Evolutionary conservation across 2,113 vertebrate species (phyloP), one percentile per base, ranked within the genome.

Genomic region (Gymnogyps californianus): DNA sequence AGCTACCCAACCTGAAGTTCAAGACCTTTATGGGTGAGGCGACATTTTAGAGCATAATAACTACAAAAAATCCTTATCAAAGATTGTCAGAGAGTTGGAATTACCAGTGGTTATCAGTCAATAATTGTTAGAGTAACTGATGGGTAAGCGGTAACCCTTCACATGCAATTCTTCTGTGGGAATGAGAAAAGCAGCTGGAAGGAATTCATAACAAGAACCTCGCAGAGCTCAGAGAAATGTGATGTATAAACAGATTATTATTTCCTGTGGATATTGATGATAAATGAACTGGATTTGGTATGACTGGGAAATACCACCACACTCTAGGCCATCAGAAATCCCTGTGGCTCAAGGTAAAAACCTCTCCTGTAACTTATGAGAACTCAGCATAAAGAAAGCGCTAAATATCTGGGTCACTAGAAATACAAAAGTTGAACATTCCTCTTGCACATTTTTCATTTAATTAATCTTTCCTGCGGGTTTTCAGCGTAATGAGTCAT

Each of bases 131-230:
- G 54, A 87, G 79, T 44, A 82, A 90, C 74, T 86, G 95, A 78
- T 95, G 89, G 92, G 74, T 54, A 54, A 96, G 81, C 15, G 3
- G 87, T 83, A 97, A 96, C 88, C 89, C 95, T 93, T 96, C 96
- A 94, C 85, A 83, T 46, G 87, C 44, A 87, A 93, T 96, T 97
- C 88, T 96, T 79, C 76, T 52, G 31, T 28, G 87, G 92, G 91
- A 89, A 95, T 93, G 86, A 90, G 89, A 94, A 97, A 96, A 97
- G 90, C 95, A 97, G 96, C 95, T 96, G 96, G 97, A 97, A 97
- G 70, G 96, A 95, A 97, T 96, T 93, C 90, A 91, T 89, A 93
- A 90, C 93, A 83, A 96, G 91, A 89, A 57, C 66, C 94, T 97
- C 3, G 1, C 83, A 49, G 94, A 71, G 91, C 96, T 91, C 87